Base-by-base conservation (phyloP, 2,113 vertebrate species). In the Oreochromis aureus region DNA sequence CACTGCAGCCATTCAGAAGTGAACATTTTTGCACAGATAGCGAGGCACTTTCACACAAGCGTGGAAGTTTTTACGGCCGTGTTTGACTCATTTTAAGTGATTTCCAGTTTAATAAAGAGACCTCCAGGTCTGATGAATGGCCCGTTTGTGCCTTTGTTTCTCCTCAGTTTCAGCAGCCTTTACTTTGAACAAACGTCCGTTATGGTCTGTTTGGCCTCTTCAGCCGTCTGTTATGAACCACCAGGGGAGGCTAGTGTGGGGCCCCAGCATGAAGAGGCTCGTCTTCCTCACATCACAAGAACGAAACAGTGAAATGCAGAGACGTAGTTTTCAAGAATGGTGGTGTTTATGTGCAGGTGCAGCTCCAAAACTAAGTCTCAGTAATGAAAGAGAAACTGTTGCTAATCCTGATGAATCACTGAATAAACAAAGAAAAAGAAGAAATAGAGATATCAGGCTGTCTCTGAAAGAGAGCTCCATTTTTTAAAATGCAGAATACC, bases 121-220 rank as follows among this genome's bases (percentile, higher is more conserved):
- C 69, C 12, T 51, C 18, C 80, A 41, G 86, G 34, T 24, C 51
- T n/a, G 61, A 87, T 91, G 88, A 94, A 92, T 85, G 90, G 87
- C 30, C 84, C 13, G 30, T 76, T 84, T 93, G 92, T 91, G 84
- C 84, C 80, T 27, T 27, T 39, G 87, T 48, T 59, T 55, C 36
- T 76, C 27, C 56, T 19, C 59, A 36, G 71, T 34, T 79, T 76
- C 84, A 81, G 18, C 80, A 11, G 79, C 69, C 87, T 91, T 87
- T 39, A n/a, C 84, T 87, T 39, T 69, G 15, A 83, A 87, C 84
- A 92, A 16, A 85, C 11, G 86, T 48, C 80, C 66, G 80, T 92
- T 89, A 85, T 91, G 84, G 82, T 32, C 92, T 66, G 80, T 86
- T 76, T 76, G 78, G 61, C 36, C 63, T 34, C 84, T 63, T 66